These are phyloP conservation scores for Diachasma alloeum DNA, from an alignment of 1,140 invertebrate genomes.

Conservation along the genomic window DNA sequence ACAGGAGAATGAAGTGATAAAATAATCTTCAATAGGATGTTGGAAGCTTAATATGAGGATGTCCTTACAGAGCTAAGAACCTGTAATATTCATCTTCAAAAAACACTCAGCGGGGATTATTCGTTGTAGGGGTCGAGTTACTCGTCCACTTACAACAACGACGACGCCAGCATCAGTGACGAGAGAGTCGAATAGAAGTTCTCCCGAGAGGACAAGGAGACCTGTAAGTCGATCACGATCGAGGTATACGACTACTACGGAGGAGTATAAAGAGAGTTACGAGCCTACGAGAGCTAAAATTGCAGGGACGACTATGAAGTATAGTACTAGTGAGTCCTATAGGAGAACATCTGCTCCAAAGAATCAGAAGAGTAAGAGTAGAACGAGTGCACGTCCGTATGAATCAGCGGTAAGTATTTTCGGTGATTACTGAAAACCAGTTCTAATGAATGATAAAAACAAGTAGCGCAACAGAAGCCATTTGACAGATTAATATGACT, in stretches of 20 bases:
- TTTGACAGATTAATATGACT: no score
- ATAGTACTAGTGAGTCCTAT: conserved; percentile 40
- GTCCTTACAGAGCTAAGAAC: no score
- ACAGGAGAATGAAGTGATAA: no score
- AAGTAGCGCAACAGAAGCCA: no score
- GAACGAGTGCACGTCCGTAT: not conserved
- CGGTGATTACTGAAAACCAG: not conserved
- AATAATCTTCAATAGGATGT: no score
- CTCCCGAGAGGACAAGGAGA: conserved; percentile 47
- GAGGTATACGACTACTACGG: conserved; percentile 52
- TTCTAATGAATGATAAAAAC: no score
- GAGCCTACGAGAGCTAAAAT: conserved; percentile 51
- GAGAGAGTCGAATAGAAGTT: conserved; percentile 30
- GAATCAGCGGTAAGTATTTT: not conserved
- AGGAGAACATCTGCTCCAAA: conserved; percentile 41
- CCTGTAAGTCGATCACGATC: conserved; percentile 56
- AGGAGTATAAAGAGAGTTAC: conserved; percentile 53
- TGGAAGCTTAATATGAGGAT: no score
- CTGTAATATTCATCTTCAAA: no score
- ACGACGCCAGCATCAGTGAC: conserved; percentile 43
- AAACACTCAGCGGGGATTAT: not conserved
- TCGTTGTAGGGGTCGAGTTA: conserved; percentile 43
- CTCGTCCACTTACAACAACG: conserved; percentile 28
- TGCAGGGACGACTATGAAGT: conserved; percentile 47
- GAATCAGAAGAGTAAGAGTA: conserved; percentile 21